Conservation (phyloP, 2,888 invertebrate species). For the Pachydiplax longipennis region DNA sequence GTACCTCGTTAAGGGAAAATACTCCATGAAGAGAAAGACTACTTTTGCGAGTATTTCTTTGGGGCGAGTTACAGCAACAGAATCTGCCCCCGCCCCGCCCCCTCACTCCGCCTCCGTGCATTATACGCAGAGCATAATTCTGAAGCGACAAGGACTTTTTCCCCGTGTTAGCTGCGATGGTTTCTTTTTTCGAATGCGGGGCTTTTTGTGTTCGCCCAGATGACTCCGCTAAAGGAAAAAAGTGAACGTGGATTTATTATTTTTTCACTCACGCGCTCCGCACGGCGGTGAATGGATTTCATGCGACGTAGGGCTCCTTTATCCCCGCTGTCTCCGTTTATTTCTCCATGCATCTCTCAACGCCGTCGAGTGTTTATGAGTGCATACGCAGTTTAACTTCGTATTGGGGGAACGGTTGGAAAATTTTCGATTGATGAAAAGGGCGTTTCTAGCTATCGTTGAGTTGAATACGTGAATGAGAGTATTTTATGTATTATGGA, state of each 20-base stretch:
- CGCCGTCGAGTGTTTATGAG: not conserved
- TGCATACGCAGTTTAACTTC: not conserved
- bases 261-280: conserved; percentile 17
- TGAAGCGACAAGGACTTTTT: conserved; percentile 39
- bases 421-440: not conserved
- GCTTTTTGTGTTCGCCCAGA: conserved; percentile 21
- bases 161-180: conserved; percentile 32
- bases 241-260: conserved; percentile 29
- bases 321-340: not conserved
- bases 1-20: not conserved
- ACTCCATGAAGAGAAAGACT: not conserved
- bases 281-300: conserved; percentile 26
- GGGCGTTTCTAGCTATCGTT: no score
- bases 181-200: not conserved
- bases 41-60: not conserved
- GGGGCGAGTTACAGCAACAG: not conserved
- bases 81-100: not conserved
- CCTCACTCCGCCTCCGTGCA: conserved; percentile 14
- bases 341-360: conserved; percentile 27
- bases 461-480: no score
- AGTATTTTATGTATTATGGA: no score
- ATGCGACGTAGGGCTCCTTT: not conserved
- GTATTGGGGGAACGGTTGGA: not conserved
- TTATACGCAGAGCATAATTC: conserved; percentile 40
- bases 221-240: not conserved